Base-by-base conservation (phyloP, 2,888 invertebrate genomes). In the Lasioglossum figueresi region DNA sequence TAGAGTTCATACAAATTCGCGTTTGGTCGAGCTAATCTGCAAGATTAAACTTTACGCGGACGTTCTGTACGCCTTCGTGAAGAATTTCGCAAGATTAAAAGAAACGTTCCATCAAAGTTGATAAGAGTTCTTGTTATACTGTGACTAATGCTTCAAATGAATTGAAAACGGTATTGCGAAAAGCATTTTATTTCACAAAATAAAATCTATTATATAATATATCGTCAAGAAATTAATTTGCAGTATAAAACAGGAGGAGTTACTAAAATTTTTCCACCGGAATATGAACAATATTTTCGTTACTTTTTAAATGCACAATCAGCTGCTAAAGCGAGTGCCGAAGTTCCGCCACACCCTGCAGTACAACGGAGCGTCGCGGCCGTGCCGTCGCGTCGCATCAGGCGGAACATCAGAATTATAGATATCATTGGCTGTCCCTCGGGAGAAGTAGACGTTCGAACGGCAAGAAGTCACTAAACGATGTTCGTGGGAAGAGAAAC, bases 401-500 rank as follows among this genome's bases (percentile, higher is more conserved):
- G 34, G 66, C 66, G 66, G 34, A 66, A 66, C 66, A 66, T 34
- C 66, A 10, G 34, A 66, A 66, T 66, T 66, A 66, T 66, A 66
- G 66, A 66, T 34, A 66, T 66, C 66, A 66, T 66, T 66, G 66
- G 66, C 34, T 10, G 8, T 66, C 66, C 66, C 66, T 19, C 66
- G 66, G 34, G 66, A 66, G 34, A 34, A 34, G 37, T 66, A 66
- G 66, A 66, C 66, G 66, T 66, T 66, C 34, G 66, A 66, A 3
- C 66, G 66, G 34, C 66, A 66, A 66, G 66, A 66, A 66, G 34
- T 66, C 66, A 37, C 66, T 66, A 66, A 66, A 66, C 66, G 63
- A 63, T 63, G 66, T 66, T 66, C 34, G 66, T 37, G 66, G 66
- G 66, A 19, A 66, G 34, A 16, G 63, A 31, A 31, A 63, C 31